Conservation (phyloP, 2,797 vertebrate species). For the Dipus sagitta region DNA sequence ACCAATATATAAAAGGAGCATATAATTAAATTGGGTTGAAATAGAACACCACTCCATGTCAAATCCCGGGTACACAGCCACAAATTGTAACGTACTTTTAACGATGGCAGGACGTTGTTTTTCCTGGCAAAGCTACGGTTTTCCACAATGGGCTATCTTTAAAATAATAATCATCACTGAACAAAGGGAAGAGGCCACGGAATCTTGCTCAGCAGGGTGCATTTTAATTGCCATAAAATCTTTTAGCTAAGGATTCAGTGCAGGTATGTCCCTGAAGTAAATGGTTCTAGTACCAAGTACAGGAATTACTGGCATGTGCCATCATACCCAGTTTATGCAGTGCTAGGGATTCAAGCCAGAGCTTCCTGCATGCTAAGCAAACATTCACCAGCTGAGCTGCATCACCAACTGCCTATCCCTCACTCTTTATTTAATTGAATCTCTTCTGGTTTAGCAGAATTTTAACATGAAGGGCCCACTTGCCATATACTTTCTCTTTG, state of each 20-base stretch:
- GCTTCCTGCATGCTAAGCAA: too few species aligned
- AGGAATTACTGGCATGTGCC: not conserved
- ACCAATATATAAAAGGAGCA: slow-evolving; percentile 72
- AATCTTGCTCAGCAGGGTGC: not conserved
- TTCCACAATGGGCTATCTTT: slow-evolving; percentile 75
- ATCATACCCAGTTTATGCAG: not conserved
- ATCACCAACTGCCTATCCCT: too few species aligned
- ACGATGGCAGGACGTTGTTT: slow-evolving; percentile 63
- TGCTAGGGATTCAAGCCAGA: not conserved
- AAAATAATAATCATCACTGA: slow-evolving; percentile 47
- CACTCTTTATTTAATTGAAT: not conserved
- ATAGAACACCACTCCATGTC: slow-evolving; percentile 73
- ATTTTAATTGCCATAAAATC: slow-evolving; percentile 13
- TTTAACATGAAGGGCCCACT: not conserved
- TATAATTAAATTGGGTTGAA: slow-evolving; percentile 83
- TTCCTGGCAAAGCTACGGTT: slow-evolving; percentile 64
- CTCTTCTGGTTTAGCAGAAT: not conserved
- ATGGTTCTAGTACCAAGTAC: not conserved
- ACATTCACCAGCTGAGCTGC: not conserved
- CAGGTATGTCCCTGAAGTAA: slow-evolving; percentile 50
- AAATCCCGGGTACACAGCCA: slow-evolving; percentile 72
- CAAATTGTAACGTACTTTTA: slow-evolving; percentile 79
- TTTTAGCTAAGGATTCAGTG: not conserved
- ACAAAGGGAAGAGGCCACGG: slow-evolving; percentile 10
- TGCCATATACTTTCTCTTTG: not conserved